These are phyloP conservation scores for Mythimna loreyi DNA, from an alignment of 2,888 invertebrate species.

Conservation along the genomic window DNA sequence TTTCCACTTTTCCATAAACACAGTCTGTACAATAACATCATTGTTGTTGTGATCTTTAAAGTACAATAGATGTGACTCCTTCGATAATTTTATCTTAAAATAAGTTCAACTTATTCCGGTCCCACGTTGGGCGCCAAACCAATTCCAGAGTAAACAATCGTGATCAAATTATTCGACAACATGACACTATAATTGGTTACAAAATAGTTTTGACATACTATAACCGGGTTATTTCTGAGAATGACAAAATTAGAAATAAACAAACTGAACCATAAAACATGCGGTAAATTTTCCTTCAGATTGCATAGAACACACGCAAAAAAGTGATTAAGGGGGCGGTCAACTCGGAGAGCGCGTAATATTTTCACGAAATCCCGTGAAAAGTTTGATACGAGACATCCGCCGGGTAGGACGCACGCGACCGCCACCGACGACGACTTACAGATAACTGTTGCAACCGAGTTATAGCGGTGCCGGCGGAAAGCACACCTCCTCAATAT, in stretches of 20 bases:
- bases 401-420: constrained; percentile 65
- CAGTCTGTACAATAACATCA: constrained; percentile 62
- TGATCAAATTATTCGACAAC: constrained; percentile 39
- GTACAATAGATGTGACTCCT: constrained; percentile 1
- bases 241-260: constrained; percentile 61
- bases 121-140: constrained; percentile 73
- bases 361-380: constrained; percentile 84
- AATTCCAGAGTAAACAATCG: constrained; percentile 31
- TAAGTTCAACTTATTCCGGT: constrained; percentile 25
- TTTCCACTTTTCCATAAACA: constrained; percentile 76
- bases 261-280: constrained; percentile 77
- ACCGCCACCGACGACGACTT: constrained; percentile 72
- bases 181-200: constrained; percentile 42
- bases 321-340: constrained; percentile 83
- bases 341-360: constrained; percentile 76
- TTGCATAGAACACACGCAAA: constrained; percentile 86
- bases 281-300: constrained; percentile 75
- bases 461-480: constrained; percentile 73
- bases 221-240: constrained; percentile 40
- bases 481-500: constrained; percentile 82
- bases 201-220: constrained; percentile 48
- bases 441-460: constrained; percentile 81
- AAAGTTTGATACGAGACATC: constrained; percentile 82
- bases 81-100: constrained; percentile 13
- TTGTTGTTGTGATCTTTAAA: constrained; percentile 12